Conservation (phyloP, 2,888 invertebrate genomes). For the Xylophagus ater region DNA sequence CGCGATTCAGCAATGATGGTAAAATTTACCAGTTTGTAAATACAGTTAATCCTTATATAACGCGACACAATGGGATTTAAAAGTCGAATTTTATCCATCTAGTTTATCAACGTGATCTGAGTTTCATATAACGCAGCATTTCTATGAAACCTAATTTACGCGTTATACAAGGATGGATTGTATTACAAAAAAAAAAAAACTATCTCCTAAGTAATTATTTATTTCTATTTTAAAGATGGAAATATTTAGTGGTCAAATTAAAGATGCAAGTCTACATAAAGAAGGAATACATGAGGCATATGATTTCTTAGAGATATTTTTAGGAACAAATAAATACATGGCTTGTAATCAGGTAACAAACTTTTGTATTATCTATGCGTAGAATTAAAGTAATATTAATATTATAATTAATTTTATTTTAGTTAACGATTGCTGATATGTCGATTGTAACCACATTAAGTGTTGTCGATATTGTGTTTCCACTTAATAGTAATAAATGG, state of each 20-base stretch:
- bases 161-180: background rate
- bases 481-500: conserved; percentile 32
- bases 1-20: conserved; percentile 38
- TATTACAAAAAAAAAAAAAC: background rate
- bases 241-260: conserved; percentile 28
- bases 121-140: background rate
- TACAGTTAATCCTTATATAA: no score
- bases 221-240: conserved; percentile 25
- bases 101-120: no score
- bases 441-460: conserved; percentile 38
- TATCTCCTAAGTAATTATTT: background rate
- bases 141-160: background rate
- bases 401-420: conserved; percentile 9
- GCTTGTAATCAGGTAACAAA: conserved; percentile 33
- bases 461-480: conserved; percentile 39
- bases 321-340: conserved; percentile 30
- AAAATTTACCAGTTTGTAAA: conserved; percentile 9
- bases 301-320: conserved; percentile 33
- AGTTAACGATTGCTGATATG: conserved; percentile 40
- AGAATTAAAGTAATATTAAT: background rate
- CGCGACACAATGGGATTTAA: no score
- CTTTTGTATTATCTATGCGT: conserved; percentile 10
- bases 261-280: conserved; percentile 28
- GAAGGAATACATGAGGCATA: conserved; percentile 36
- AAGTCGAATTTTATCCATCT: no score